A percentile compares a stretch with the other conserved stretches of the same genome.
Conservation (phyloP, 2,888 invertebrate species). For the Rosalia funebris region DNA sequence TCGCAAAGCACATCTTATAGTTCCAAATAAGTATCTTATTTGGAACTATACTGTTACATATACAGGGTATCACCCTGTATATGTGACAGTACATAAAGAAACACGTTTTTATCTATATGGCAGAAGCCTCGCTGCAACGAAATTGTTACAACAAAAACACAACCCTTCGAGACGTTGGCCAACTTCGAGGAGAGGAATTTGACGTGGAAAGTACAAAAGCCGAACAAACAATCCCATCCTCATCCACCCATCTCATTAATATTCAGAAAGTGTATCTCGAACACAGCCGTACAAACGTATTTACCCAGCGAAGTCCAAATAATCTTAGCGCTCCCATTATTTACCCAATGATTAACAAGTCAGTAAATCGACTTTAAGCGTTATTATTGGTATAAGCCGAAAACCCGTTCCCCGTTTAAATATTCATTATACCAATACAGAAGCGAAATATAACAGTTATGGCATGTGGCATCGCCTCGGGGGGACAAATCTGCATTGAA, state of each 20-base stretch:
- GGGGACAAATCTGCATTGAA: slow-evolving; percentile 59
- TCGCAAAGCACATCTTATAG: too few relatives aligned
- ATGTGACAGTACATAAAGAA: too few relatives aligned
- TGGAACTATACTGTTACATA: too few relatives aligned
- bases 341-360: slow-evolving; percentile 12
- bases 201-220: too few relatives aligned
- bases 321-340: slow-evolving; percentile 14
- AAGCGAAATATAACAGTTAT: slow-evolving; percentile 56
- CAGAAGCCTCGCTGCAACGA: too few relatives aligned
- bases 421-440: slow-evolving; percentile 26
- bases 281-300: slow-evolving; percentile 6
- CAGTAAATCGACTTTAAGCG: slow-evolving; percentile 20
- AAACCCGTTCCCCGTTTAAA: slow-evolving; percentile 15
- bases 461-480: slow-evolving; percentile 52
- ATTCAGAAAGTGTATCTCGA: slow-evolving; percentile 1
- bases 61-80: too few relatives aligned
- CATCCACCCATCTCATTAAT: neutral
- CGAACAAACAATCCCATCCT: neutral
- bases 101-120: too few relatives aligned
- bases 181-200: too few relatives aligned
- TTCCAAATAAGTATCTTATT: too few relatives aligned
- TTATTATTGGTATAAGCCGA: slow-evolving; percentile 8
- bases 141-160: too few relatives aligned
- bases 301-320: slow-evolving; percentile 8
- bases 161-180: too few relatives aligned